Evolutionary conservation across 2,797 vertebrate species (phyloP), one percentile per base, ranked within the genome.

Genomic region (Brachyalestes nurse): DNA sequence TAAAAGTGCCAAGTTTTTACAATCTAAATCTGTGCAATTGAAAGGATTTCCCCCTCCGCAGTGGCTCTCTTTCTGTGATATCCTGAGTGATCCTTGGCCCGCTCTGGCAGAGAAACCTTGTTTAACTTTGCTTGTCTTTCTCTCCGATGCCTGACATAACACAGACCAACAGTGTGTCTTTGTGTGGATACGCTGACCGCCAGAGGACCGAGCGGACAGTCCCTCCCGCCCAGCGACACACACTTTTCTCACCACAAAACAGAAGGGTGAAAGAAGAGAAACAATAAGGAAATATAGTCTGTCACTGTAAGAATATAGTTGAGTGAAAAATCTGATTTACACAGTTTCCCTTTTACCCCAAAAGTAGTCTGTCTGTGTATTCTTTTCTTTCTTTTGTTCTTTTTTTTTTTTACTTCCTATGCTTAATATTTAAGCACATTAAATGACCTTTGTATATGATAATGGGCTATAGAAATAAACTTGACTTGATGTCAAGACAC

Each of bases 121-220:
- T 81, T 85, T 78, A 75, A 72, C 78, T 81, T 73, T 80, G 69
- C 75, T 62, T 73, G 78, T 77, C 66, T 72, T 80, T 72, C 73
- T 66, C 75, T 45, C 51, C 53, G 12, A 72, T 40, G 72, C 67
- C 77, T 86, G 82, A 86, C 38, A 82, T 64, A 83, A 82, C 69
- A 42, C 79, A 86, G 79, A 80, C 64, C 71, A 81, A 45, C 51
- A 28, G 51, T 57, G 72, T 5, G 76, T 71, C 72, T 79, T 67
- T 66, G 70, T 78, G 70, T 69, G 55, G 53, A 67, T 64, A 82
- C 49, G n/a, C 66, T 72, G 49, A 75, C 49, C 34, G 74, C 25
- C 72, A 42, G 21, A 82, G 58, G 38, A 62, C 2, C 7, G 10
- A 72, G 49, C 75, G 2, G 17, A 38, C 38, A 19, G 47, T 17